phyloP scores from a whole-genome alignment of 2,888 invertebrate species.

The Drosophila nigricruria region DNA sequence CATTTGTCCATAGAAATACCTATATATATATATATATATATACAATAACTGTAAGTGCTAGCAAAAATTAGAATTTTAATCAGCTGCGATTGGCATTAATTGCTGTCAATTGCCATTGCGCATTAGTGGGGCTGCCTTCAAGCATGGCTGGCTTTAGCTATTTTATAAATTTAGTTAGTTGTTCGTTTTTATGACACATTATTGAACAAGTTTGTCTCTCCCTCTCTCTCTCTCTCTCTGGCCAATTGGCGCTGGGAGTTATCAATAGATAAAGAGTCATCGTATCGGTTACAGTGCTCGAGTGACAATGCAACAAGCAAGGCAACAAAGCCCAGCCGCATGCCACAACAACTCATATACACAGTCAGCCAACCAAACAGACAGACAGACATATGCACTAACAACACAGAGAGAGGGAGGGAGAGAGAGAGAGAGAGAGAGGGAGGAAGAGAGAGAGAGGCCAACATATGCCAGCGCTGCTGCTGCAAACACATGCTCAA shows the following conservation, averaged over 20 bases:
- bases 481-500: slow-evolving; percentile 78
- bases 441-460: neutral
- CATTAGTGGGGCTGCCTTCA: neutral
- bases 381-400: slow-evolving; percentile 14
- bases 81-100: slow-evolving; percentile 68
- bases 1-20: slow-evolving; percentile 44
- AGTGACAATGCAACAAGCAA: slow-evolving; percentile 73
- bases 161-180: slow-evolving; percentile 1
- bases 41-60: slow-evolving; percentile 10
- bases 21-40: slow-evolving; percentile 1
- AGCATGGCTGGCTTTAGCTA: neutral
- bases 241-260: slow-evolving; percentile 28
- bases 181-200: neutral
- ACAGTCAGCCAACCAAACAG: slow-evolving; percentile 15
- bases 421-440: neutral
- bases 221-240: slow-evolving; percentile 6
- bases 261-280: slow-evolving; percentile 49
- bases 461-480: slow-evolving; percentile 60
- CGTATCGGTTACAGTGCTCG: slow-evolving; percentile 61
- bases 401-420: slow-evolving; percentile 2
- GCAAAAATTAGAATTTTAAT: slow-evolving; percentile 68
- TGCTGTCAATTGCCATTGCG: slow-evolving; percentile 31
- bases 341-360: slow-evolving; percentile 46
- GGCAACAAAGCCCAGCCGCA: slow-evolving; percentile 60
- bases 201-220: no score